Conservation (phyloP, 2,113 vertebrate genomes). For the Nesoenas mayeri region DNA sequence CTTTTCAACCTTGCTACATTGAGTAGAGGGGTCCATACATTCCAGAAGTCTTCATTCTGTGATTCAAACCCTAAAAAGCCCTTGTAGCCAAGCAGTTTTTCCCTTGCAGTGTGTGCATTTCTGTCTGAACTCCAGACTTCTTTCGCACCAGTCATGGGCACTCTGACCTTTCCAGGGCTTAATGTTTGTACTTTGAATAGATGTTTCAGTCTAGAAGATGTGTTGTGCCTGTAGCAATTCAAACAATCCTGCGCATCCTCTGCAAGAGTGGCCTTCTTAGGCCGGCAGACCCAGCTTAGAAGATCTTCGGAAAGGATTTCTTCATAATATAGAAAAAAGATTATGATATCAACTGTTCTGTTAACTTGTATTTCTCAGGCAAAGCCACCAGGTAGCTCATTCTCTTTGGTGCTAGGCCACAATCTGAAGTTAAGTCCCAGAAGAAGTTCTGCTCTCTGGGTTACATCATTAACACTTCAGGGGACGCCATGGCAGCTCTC, state of each 20-base stretch:
- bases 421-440: neutral
- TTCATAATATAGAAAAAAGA: neutral
- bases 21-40: neutral
- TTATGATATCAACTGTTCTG: neutral
- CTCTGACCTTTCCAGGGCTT: neutral
- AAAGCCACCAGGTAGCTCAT: neutral
- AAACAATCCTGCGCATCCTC: neutral
- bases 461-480: conserved; percentile 9
- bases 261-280: neutral
- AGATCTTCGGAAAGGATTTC: neutral
- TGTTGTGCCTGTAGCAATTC: neutral
- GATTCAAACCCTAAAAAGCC: neutral
- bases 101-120: neutral
- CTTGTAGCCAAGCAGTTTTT: neutral
- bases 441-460: neutral
- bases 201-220: neutral
- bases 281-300: neutral
- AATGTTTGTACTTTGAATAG: neutral
- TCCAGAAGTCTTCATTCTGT: neutral
- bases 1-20: neutral
- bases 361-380: neutral
- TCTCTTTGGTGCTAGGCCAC: neutral
- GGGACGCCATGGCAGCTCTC: neutral
- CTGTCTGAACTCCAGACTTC: neutral
- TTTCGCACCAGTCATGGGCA: neutral